These are phyloP conservation scores for Callaeas wilsoni DNA, from an alignment of 2,113 vertebrate genomes.

Conservation along the genomic window DNA sequence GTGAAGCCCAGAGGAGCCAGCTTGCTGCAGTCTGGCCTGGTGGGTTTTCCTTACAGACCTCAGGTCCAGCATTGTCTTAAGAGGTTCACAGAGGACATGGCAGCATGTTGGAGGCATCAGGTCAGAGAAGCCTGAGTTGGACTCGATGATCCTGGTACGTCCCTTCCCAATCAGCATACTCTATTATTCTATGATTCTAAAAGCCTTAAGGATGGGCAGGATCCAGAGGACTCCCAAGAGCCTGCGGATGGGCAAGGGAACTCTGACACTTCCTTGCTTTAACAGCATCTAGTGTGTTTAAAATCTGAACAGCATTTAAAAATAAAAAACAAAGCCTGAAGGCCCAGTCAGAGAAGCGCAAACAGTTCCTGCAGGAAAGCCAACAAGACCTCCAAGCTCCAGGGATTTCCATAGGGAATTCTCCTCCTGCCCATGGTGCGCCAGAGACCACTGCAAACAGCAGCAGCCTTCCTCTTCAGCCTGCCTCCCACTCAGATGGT, in stretches of 20 bases:
- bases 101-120: not conserved
- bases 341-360: not conserved
- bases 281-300: not conserved
- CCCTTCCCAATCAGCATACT: not conserved
- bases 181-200: not conserved
- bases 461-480: not conserved
- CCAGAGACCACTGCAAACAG: not conserved
- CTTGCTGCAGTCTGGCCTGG: not conserved
- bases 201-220: not conserved
- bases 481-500: not conserved
- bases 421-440: not conserved
- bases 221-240: not conserved
- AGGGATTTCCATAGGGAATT: not conserved
- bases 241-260: not conserved
- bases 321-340: not conserved
- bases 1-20: not conserved
- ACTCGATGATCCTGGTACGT: not conserved
- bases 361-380: not conserved
- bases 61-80: not conserved
- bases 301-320: not conserved
- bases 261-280: not conserved
- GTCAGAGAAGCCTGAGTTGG: not conserved
- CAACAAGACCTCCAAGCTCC: not conserved
- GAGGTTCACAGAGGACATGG: not conserved
- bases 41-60: not conserved